Conservation (phyloP, 2,797 vertebrate genomes). For the Phoeniculus purpureus region DNA sequence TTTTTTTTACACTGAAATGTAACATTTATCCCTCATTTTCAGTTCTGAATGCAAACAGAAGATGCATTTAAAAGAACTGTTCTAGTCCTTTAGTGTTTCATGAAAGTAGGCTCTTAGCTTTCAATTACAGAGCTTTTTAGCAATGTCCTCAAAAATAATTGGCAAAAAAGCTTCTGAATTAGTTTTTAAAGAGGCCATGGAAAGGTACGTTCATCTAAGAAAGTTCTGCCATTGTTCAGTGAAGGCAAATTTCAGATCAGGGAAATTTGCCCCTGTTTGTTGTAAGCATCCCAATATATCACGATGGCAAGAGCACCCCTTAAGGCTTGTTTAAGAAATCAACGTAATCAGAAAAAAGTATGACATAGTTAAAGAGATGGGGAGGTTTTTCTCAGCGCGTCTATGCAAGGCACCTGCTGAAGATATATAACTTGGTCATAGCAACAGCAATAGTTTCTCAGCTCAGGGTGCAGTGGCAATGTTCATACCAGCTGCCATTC, state of each 20-base stretch:
- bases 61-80: neutral
- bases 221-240: neutral
- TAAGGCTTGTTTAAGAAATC: neutral
- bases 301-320: neutral
- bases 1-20: neutral
- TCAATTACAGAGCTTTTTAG: neutral
- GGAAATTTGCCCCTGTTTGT: neutral
- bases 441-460: neutral
- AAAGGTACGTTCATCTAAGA: neutral
- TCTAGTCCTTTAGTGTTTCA: neutral
- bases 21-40: neutral
- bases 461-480: neutral
- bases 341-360: neutral
- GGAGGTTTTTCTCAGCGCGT: neutral
- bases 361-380: neutral
- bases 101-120: conserved; percentile 30
- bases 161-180: neutral
- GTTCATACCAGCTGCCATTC: neutral
- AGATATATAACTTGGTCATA: neutral
- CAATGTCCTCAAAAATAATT: conserved; percentile 1
- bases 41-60: conserved; percentile 10
- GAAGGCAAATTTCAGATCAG: conserved; percentile 15
- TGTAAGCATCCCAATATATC: neutral
- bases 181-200: neutral
- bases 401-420: neutral